Conservation (phyloP, 2,888 invertebrate species). For the Falcaria lacertinaria region DNA sequence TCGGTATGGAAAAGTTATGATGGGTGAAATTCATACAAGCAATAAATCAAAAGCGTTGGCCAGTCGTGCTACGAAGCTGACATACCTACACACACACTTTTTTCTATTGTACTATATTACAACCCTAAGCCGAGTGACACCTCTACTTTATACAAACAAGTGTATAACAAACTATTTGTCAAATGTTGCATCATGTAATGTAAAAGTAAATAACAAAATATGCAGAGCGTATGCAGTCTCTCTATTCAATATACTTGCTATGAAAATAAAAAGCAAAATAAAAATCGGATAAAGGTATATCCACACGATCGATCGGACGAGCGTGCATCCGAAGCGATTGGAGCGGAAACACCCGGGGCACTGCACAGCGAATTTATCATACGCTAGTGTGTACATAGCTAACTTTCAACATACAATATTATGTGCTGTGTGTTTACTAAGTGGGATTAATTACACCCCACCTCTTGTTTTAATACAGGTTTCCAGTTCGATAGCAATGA, state of each 20-base stretch:
- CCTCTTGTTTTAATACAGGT: conserved; percentile 3
- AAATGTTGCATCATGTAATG: too few species aligned
- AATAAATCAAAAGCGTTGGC: too few species aligned
- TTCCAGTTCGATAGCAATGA: background rate
- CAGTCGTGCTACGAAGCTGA: too few species aligned
- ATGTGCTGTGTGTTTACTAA: conserved; percentile 18
- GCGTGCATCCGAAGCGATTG: conserved; percentile 64
- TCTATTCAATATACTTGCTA: conserved; percentile 14
- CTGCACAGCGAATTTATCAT: conserved; percentile 67
- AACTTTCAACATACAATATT: conserved; percentile 39
- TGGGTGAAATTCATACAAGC: too few species aligned
- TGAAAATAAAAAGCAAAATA: conserved; percentile 44
- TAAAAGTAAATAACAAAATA: too few species aligned
- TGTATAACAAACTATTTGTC: too few species aligned
- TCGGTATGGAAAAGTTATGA: too few species aligned
- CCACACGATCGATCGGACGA: conserved; percentile 60
- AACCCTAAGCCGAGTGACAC: too few species aligned
- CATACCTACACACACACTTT: too few species aligned
- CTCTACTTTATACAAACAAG: too few species aligned
- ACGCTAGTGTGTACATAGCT: conserved; percentile 40
- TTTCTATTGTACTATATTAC: too few species aligned
- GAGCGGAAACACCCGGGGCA: conserved; percentile 65
- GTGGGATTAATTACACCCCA: conserved; percentile 14
- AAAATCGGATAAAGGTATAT: conserved; percentile 60
- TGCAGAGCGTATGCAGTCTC: too few species aligned